Evolutionary conservation across 2,888 invertebrate genomes (phyloP).

Genomic region (Dioctria linearis): DNA sequence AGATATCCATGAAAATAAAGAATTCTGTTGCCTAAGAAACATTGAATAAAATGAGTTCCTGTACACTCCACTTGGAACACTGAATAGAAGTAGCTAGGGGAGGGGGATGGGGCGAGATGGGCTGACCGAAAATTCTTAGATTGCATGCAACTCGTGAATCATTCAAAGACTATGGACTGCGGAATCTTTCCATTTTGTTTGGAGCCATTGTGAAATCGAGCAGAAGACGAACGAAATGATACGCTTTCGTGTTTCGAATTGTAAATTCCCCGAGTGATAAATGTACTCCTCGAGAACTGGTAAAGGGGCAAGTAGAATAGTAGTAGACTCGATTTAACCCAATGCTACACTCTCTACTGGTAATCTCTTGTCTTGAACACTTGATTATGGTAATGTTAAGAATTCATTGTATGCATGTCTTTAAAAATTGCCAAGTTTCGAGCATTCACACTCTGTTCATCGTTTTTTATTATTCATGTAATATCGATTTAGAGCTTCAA

Average conservation of each 20-base stretch:
- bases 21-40: constrained; percentile 1
- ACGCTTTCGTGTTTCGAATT: constrained; percentile 62
- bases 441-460: not conserved
- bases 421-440: constrained; percentile 23
- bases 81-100: too few relatives aligned
- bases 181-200: constrained; percentile 43
- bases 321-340: not conserved
- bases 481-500: constrained; percentile 8
- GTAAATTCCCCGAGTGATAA: constrained; percentile 61
- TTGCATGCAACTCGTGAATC: constrained; percentile 57
- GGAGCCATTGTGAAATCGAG: constrained; percentile 52
- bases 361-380: constrained; percentile 41
- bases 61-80: constrained; percentile 28
- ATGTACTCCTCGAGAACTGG: constrained; percentile 57
- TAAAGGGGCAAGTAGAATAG: constrained; percentile 39
- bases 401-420: constrained; percentile 48
- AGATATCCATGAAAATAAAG: constrained; percentile 28
- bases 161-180: constrained; percentile 48
- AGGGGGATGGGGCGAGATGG: not conserved
- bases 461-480: constrained; percentile 4
- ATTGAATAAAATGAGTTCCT: constrained; percentile 35
- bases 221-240: constrained; percentile 56
- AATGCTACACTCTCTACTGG: not conserved
- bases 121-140: constrained; percentile 40
- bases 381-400: constrained; percentile 50